These are phyloP conservation scores for Rosalia funebris DNA, from an alignment of 2,888 invertebrate species.

Conservation along the genomic window DNA sequence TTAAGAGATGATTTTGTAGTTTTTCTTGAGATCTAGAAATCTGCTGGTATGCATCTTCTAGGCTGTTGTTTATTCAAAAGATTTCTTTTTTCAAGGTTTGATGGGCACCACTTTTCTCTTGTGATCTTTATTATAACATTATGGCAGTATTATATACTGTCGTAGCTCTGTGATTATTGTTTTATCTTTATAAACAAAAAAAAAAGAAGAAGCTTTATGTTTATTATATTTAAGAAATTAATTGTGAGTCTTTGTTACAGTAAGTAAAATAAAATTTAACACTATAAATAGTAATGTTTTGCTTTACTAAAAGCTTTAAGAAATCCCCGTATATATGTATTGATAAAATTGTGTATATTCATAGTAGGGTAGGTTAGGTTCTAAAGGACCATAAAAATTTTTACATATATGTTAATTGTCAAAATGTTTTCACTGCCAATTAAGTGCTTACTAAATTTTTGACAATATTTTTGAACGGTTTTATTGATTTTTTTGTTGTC, in stretches of 20 bases:
- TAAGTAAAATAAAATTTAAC: conserved; percentile 28
- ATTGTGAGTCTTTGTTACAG: conserved; percentile 40
- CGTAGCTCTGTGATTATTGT: conserved; percentile 51
- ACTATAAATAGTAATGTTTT: conserved; percentile 29
- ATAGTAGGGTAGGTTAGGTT: conserved; percentile 29
- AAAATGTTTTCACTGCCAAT: conserved; percentile 41
- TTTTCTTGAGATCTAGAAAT: conserved; percentile 21
- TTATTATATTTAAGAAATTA: conserved; percentile 42
- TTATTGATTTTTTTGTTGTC: conserved; percentile 18
- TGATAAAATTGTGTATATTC: conserved; percentile 20
- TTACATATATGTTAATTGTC: conserved; percentile 28
- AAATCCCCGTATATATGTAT: conserved; percentile 22
- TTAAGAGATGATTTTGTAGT: conserved; percentile 29
- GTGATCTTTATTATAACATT: conserved; percentile 47
- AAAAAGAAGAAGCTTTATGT: conserved; percentile 48
- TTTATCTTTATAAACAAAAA: conserved; percentile 47
- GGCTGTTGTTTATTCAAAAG: conserved; percentile 45
- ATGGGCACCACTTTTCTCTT: conserved; percentile 52
- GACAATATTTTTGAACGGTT: conserved; percentile 36
- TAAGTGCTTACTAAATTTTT: conserved; percentile 40
- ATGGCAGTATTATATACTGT: conserved; percentile 39
- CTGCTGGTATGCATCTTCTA: conserved; percentile 30
- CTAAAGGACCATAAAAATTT: conserved; percentile 19
- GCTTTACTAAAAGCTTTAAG: conserved; percentile 25
- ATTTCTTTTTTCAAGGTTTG: conserved; percentile 43